Base-by-base conservation (phyloP, 2,113 vertebrate species). In the Ptilorrhoa leucosticta region DNA sequence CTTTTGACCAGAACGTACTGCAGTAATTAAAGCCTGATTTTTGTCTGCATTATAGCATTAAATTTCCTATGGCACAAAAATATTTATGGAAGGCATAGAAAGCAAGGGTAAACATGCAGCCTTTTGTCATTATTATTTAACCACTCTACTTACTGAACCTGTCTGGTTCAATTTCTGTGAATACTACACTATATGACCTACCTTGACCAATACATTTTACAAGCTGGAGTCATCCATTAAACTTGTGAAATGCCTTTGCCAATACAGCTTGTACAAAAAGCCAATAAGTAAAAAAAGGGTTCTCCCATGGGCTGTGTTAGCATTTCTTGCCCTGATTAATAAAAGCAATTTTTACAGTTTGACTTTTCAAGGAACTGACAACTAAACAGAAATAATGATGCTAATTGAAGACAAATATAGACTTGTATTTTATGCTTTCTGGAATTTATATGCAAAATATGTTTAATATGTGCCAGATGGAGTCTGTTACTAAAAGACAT, bases 211-310 rank as follows among this genome's bases (percentile, higher is more conserved):
- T 56, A 15, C n/a, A 12, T 93, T 96, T 97, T 86, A 65, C 40
- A 95, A 93, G 35, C 56, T 58, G 42, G 44, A 93, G 19, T n/a
- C 31, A 95, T 75, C 39, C 85, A 93, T 87, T 97, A 91, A 95
- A 91, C 68, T 66, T 89, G 64, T 94, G 83, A 94, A 97, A 96
- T 94, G 63, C 88, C 28, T 97, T 92, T 97, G 65, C 60, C 83
- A 80, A 57, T 92, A 77, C 22, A 80, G 15, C 40, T 92, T 93
- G 72, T 83, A 93, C 47, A 93, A 94, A 95, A 93, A 95, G n/a
- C 33, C 71, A 92, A 58, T 91, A 91, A 40, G 63, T 89, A 79
- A 95, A 95, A 73, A 75, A 54, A 65, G 45, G 6, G 27, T 37
- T 93, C 21, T 91, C 45, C 23, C 56, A 69, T 66, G 33, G 24